Percentiles rank a stretch among this genome's conserved stretches.
Evolutionary conservation across 2,797 vertebrate species (phyloP).

Genomic region (Phoebastria nigripes): DNA sequence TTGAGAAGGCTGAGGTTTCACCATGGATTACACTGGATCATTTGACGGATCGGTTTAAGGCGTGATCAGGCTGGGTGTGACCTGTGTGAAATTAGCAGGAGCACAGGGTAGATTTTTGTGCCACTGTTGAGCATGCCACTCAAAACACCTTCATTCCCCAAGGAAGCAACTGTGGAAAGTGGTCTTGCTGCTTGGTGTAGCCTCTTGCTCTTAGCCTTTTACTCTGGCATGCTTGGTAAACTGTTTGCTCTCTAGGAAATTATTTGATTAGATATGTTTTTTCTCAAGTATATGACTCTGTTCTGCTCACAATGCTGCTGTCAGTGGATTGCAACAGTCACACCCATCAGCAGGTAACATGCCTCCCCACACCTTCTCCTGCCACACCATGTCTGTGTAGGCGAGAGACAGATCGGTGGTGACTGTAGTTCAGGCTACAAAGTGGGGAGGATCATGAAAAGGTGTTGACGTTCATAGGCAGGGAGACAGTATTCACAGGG

Average conservation of each 20-base stretch:
- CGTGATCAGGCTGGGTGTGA: neutral
- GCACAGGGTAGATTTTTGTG: neutral
- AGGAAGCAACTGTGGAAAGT: neutral
- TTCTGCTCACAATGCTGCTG: neutral
- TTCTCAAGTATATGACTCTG: neutral
- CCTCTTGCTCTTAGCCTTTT: neutral
- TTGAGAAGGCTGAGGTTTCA: neutral
- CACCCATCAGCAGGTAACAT: neutral
- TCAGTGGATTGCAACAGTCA: neutral
- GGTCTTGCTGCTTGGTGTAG: neutral
- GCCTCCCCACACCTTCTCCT: neutral
- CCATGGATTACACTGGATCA: neutral
- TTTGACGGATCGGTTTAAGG: neutral
- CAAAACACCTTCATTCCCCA: neutral
- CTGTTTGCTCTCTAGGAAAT: neutral
- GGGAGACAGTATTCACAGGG: neutral
- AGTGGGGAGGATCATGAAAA: neutral
- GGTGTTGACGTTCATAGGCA: neutral
- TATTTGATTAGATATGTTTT: neutral
- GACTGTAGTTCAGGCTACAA: neutral
- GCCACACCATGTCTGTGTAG: neutral
- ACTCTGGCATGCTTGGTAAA: neutral
- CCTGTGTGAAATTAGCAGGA: neutral
- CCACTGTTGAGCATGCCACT: neutral
- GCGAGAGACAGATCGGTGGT: accelerated